These are phyloP conservation scores for Otolemur garnettii DNA, from an alignment of 2,113 vertebrate genomes.

Conservation along the genomic window DNA sequence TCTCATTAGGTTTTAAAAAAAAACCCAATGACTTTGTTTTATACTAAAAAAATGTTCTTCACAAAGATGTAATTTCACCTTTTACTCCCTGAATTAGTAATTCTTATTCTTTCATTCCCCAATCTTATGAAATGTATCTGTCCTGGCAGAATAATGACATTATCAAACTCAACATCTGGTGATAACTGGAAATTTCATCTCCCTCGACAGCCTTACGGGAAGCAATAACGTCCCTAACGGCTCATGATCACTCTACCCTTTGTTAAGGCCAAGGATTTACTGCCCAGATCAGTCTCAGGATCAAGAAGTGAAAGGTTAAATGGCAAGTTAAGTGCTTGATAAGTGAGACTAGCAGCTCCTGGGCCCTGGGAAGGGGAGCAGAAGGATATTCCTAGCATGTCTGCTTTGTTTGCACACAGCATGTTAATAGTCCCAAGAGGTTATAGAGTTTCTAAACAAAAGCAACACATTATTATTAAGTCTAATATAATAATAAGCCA, in stretches of 20 bases:
- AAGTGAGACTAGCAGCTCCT: background rate
- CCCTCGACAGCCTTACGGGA: slow-evolving; percentile 22
- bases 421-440: background rate
- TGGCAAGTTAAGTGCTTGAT: background rate
- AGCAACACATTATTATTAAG: background rate
- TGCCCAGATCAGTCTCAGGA: background rate
- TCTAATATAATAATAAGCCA: background rate
- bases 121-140: background rate
- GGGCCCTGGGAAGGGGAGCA: background rate
- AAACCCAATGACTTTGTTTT: background rate
- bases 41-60: background rate
- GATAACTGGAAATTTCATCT: slow-evolving; percentile 56
- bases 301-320: slow-evolving; percentile 60
- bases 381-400: background rate
- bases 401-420: background rate
- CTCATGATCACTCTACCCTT: background rate
- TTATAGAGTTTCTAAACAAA: background rate
- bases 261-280: slow-evolving; percentile 53
- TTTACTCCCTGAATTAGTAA: slow-evolving; percentile 71
- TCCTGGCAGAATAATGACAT: slow-evolving; percentile 36
- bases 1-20: slow-evolving; percentile 46
- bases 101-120: background rate
- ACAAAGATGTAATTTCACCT: slow-evolving; percentile 62
- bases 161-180: slow-evolving; percentile 50
- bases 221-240: slow-evolving; percentile 7